phyloP scores from a whole-genome alignment of 2,113 vertebrate genomes.

The Leptocoma aspasia region DNA sequence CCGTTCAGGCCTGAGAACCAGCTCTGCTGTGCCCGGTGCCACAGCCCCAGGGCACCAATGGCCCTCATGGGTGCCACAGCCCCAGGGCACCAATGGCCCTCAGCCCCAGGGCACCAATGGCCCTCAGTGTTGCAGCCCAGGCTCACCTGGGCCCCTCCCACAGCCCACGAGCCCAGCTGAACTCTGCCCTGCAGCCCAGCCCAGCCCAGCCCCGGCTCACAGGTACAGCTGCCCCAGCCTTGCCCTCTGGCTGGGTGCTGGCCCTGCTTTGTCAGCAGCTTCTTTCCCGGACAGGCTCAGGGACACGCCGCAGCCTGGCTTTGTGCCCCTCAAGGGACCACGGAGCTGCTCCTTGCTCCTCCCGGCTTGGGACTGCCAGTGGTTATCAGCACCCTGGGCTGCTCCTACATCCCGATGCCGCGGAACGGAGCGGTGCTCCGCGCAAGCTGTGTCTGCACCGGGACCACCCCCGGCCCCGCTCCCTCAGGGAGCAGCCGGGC shows the following conservation, averaged over 20 bases:
- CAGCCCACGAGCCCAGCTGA: neutral
- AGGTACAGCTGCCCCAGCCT: neutral
- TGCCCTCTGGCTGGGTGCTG: too few relatives aligned
- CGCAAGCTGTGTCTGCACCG: neutral
- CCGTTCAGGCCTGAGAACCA: too few relatives aligned
- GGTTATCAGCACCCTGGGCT: neutral
- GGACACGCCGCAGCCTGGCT: neutral
- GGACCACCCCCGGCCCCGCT: too few relatives aligned
- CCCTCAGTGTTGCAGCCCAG: neutral
- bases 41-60: too few relatives aligned
- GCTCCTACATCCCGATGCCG: neutral
- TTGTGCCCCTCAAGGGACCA: neutral
- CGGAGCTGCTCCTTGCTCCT: neutral
- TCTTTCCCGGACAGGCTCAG: neutral
- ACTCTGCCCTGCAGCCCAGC: neutral
- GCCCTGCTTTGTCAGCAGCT: neutral
- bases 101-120: rapidly evolving
- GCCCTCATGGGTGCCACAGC: neutral
- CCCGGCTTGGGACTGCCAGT: too few relatives aligned
- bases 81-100: too few relatives aligned
- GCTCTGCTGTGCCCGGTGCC: neutral
- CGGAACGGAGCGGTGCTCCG: neutral
- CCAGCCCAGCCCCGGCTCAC: neutral
- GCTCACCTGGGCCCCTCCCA: too few relatives aligned
- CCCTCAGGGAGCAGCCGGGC: neutral